phyloP scores from a whole-genome alignment of 2,113 vertebrate species.

The Neotragus pygmaeus region DNA sequence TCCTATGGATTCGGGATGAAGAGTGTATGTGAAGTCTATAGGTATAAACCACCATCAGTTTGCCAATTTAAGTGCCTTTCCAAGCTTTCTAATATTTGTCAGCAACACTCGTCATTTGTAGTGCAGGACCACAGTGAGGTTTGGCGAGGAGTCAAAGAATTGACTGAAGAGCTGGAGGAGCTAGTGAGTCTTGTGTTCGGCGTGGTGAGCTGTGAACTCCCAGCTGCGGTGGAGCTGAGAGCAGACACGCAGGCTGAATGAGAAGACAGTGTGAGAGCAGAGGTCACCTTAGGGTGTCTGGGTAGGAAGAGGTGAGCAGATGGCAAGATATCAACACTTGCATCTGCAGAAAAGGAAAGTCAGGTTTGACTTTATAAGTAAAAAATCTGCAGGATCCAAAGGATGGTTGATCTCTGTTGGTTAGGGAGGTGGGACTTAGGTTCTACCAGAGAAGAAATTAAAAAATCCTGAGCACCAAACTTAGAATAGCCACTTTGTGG shows the following conservation, averaged over 20 bases:
- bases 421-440: not conserved
- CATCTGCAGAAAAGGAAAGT: not conserved
- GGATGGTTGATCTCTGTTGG: not conserved
- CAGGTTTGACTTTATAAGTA: not conserved
- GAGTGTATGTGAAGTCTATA: not conserved
- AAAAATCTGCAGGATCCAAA: not conserved
- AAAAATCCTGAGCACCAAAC: not conserved
- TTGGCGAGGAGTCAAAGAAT: not conserved
- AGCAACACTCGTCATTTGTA: not conserved
- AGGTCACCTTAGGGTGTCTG: not conserved
- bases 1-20: not conserved
- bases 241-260: not conserved
- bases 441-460: not conserved
- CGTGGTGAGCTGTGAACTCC: not conserved
- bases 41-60: not conserved
- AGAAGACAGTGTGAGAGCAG: not conserved
- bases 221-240: rapidly evolving
- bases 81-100: not conserved
- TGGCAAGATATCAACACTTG: not conserved
- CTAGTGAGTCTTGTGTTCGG: not conserved
- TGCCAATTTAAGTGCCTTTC: not conserved
- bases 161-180: not conserved
- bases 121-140: not conserved
- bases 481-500: not conserved
- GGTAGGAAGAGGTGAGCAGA: not conserved